phyloP scores from a whole-genome alignment of 2,113 vertebrate genomes.

The Calidris pygmaea region DNA sequence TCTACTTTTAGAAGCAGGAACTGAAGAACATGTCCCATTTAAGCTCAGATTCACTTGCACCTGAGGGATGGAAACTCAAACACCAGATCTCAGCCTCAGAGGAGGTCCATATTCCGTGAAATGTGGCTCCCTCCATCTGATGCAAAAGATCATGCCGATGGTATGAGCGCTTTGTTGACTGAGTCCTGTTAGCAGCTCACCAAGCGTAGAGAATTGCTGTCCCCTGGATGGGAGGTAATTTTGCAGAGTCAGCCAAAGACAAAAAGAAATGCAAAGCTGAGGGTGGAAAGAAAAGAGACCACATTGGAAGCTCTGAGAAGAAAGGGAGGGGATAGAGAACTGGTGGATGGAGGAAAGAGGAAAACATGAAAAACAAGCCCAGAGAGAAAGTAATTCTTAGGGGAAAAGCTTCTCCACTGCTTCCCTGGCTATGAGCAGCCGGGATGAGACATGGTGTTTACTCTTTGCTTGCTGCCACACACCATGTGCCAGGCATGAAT shows the following conservation, averaged over 20 bases:
- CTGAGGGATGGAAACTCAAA: neutral
- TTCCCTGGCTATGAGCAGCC: neutral
- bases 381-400: neutral
- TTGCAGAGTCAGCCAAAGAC: neutral
- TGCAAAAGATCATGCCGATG: fast-evolving
- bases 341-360: neutral
- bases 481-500: neutral
- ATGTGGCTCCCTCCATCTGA: neutral
- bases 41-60: constrained; percentile 24
- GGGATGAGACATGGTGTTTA: neutral
- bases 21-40: constrained; percentile 1
- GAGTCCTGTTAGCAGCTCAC: neutral
- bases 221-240: neutral
- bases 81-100: neutral
- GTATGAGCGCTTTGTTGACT: fast-evolving
- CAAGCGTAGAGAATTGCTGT: neutral
- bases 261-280: neutral
- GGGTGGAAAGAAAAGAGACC: neutral
- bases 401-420: neutral
- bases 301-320: neutral
- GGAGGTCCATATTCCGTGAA: neutral
- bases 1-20: constrained; percentile 62
- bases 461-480: neutral
- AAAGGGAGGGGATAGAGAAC: neutral
- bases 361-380: neutral